Percentiles rank a stretch among this genome's conserved stretches.
These are phyloP conservation scores for Gila robusta DNA, from an alignment of 2,797 vertebrate genomes.

Conservation along the genomic window DNA sequence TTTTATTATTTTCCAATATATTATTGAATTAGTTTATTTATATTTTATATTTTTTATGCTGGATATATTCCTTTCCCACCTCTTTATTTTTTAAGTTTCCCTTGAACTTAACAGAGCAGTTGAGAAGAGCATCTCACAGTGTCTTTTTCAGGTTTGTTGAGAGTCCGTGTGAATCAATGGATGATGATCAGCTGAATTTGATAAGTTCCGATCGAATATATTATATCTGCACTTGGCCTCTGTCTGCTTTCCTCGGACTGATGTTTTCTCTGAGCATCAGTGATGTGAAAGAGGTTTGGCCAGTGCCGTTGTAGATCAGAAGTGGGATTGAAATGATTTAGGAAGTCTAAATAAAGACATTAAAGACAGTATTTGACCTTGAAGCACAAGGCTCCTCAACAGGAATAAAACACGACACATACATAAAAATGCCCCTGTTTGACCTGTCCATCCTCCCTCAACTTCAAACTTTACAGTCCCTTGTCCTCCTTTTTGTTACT, in stretches of 20 bases:
- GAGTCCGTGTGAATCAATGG: not conserved
- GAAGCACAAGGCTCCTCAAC: not conserved
- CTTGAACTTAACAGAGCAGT: not conserved
- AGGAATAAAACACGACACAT: not conserved
- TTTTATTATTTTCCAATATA: not conserved
- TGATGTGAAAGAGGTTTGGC: too few relatives aligned
- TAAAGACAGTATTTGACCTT: too few relatives aligned
- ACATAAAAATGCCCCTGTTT: not conserved
- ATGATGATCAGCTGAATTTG: constrained; percentile 1
- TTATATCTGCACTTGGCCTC: too few relatives aligned
- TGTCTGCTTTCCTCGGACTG: too few relatives aligned
- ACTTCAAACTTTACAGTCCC: not conserved
- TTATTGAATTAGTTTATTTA: not conserved
- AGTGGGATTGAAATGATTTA: too few relatives aligned
- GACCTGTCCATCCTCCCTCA: not conserved
- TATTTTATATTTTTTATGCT: not conserved
- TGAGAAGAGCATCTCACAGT: not conserved
- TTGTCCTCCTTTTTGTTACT: not conserved
- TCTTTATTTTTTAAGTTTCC: too few relatives aligned
- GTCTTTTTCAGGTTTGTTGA: too few relatives aligned
- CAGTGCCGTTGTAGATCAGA: too few relatives aligned
- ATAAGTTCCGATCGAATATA: too few relatives aligned
- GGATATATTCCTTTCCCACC: too few relatives aligned
- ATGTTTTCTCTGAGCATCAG: too few relatives aligned
- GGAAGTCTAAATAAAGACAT: too few relatives aligned